Evolutionary conservation across 2,797 vertebrate species (phyloP).

Genomic region (Carduelis carduelis): DNA sequence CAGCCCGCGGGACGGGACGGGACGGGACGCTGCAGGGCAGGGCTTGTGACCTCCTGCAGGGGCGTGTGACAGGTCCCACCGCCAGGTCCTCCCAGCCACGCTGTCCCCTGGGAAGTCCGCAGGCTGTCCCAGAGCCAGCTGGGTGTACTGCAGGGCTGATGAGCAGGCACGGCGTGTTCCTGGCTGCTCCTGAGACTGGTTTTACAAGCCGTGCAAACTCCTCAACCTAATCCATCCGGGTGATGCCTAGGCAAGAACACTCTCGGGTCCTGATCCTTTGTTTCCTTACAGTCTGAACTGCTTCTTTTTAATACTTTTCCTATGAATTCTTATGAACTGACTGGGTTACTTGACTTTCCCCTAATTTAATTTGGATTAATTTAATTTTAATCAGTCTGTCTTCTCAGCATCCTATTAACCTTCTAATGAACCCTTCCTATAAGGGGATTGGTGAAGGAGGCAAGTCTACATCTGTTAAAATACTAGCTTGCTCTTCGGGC

Average conservation of each 20-base stretch:
- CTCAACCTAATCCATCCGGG: neutral
- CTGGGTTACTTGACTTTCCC: neutral
- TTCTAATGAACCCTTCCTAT: constrained; percentile 9
- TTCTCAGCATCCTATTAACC: constrained; percentile 56
- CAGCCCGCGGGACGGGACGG: fast-evolving
- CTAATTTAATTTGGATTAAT: constrained; percentile 55
- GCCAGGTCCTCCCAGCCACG: neutral
- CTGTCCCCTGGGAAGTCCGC: neutral
- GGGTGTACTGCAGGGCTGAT: neutral
- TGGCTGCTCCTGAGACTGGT: neutral
- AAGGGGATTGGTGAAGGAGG: neutral
- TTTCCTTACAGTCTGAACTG: neutral
- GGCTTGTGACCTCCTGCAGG: neutral
- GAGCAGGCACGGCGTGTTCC: neutral
- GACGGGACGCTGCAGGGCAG: neutral
- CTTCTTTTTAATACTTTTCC: neutral
- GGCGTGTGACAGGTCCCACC: neutral
- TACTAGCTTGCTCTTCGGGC: neutral
- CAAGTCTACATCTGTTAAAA: neutral
- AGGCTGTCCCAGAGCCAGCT: neutral
- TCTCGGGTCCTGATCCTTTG: neutral
- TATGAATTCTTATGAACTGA: neutral
- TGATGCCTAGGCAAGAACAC: neutral
- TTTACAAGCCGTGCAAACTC: neutral
- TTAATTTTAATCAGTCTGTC: constrained; percentile 48